Evolutionary conservation across 2,888 invertebrate species (phyloP).

Genomic region (Apeira syringaria): DNA sequence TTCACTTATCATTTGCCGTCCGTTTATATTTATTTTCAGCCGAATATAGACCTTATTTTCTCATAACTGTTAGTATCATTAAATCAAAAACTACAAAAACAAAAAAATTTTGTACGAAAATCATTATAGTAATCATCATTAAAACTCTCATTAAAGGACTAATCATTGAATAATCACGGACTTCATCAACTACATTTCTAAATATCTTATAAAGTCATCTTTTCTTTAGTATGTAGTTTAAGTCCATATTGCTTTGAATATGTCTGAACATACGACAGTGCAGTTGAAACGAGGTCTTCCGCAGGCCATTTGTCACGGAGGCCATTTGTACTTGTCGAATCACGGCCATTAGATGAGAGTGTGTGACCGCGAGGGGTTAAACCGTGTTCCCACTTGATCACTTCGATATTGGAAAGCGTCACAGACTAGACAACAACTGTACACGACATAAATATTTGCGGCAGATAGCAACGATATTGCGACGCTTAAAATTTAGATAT

Average conservation of each 20-base stretch:
- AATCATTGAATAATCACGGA: constrained; percentile 29
- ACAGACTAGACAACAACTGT: constrained; percentile 47
- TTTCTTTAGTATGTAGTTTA: constrained; percentile 48
- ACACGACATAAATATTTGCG: constrained; percentile 20
- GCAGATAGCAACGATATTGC: constrained; percentile 31
- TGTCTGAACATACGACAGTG: constrained; percentile 67
- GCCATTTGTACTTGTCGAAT: constrained; percentile 85
- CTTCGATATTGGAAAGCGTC: constrained; percentile 43
- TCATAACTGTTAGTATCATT: constrained; percentile 20
- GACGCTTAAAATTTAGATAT: constrained; percentile 33
- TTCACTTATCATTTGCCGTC: constrained; percentile 62
- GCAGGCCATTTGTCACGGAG: constrained; percentile 80
- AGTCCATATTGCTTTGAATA: constrained; percentile 63
- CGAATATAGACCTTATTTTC: constrained; percentile 47
- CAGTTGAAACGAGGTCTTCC: constrained; percentile 72
- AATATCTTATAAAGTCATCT: constrained; percentile 27
- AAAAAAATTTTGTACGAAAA: constrained; percentile 20
- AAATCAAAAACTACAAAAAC: too few relatives aligned
- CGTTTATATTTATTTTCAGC: constrained; percentile 28
- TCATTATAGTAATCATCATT: constrained; percentile 24
- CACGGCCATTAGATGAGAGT: constrained; percentile 82
- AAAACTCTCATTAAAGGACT: constrained; percentile 21
- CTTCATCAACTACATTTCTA: constrained; percentile 25
- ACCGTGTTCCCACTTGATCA: constrained; percentile 60
- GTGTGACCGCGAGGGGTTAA: constrained; percentile 79